Base-by-base conservation (phyloP, 2,888 invertebrate genomes). In the Andrena praecox region DNA sequence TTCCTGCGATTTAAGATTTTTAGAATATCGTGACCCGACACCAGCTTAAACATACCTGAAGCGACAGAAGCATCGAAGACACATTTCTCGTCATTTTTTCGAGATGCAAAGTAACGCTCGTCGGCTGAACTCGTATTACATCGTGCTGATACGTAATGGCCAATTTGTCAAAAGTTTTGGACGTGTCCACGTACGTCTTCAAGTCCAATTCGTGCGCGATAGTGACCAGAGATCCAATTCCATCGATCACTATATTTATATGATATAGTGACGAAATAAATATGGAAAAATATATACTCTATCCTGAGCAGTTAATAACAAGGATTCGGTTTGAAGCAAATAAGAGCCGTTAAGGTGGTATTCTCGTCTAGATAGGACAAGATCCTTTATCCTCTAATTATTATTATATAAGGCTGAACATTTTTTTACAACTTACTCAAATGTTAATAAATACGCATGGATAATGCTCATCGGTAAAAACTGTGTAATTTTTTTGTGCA, bases 81-180 rank as follows among this genome's bases (percentile, higher is more conserved):
- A 71, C n/a, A 1, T 87, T 85, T 63, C 84, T 80, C 0, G 87
- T 64, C 12, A 92, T 82, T 29, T 82, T 85, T 71, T 77, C 81
- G 20, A 91, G 84, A 54, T 91, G 90, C 33, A 63, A 35, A 2
- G 78, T 77, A 4, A 92, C 80, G 16, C 72, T 82, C 0, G 59
- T 27, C 0, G 82, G 64, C 4, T 85, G 85, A 24, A 67, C 69
- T 33, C 63, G 72, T 59, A 89, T 90, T 3, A 91, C 82, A 31
- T 80, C 64, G 0, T 50, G 24, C 20, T 82, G 80, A 35, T 91
- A 77, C 10, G 56, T 77, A 0, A 89, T 78, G 0, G 90, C 87
- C 42, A 94, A 73, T 85, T 91, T 93, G 2, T 87, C 90, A 48
- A 94, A 94, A 7, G 82, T 80, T 82, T 91, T 93, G 85, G 92